A percentile compares a stretch with the other conserved stretches of the same genome.
phyloP scores from a whole-genome alignment of 2,888 invertebrate genomes.

The Choristoneura rosaceana region DNA sequence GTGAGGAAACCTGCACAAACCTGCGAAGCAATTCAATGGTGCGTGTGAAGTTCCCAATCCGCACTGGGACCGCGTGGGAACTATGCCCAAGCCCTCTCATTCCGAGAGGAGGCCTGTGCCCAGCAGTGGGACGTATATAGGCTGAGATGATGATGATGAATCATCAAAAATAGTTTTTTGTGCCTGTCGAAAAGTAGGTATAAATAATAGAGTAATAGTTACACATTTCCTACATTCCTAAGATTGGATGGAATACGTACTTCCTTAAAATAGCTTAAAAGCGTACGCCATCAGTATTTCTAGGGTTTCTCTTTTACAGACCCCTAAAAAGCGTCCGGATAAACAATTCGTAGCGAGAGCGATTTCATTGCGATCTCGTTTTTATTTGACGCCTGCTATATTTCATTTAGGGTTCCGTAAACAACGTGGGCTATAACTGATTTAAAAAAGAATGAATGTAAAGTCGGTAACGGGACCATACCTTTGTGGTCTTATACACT shows the following conservation, averaged over 20 bases:
- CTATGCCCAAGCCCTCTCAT: too few species aligned
- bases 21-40: too few species aligned
- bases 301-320: conserved; percentile 25
- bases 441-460: neutral
- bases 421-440: neutral
- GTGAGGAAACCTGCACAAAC: too few species aligned
- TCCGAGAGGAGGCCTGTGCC: too few species aligned
- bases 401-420: conserved; percentile 44
- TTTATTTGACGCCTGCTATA: conserved; percentile 53
- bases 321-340: conserved; percentile 38
- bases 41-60: too few species aligned
- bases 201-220: neutral
- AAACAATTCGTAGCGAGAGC: conserved; percentile 42
- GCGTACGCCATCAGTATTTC: neutral
- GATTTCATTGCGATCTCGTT: conserved; percentile 46
- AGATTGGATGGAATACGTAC: conserved; percentile 1
- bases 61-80: too few species aligned
- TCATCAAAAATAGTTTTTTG: too few species aligned
- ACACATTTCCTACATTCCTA: neutral
- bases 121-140: too few species aligned
- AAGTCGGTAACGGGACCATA: too few species aligned
- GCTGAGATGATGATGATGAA: too few species aligned
- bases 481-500: too few species aligned
- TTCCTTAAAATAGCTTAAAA: conserved; percentile 15
- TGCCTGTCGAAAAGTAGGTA: too few species aligned